phyloP scores from a whole-genome alignment of 2,113 vertebrate species.

The Empidonax alnorum region DNA sequence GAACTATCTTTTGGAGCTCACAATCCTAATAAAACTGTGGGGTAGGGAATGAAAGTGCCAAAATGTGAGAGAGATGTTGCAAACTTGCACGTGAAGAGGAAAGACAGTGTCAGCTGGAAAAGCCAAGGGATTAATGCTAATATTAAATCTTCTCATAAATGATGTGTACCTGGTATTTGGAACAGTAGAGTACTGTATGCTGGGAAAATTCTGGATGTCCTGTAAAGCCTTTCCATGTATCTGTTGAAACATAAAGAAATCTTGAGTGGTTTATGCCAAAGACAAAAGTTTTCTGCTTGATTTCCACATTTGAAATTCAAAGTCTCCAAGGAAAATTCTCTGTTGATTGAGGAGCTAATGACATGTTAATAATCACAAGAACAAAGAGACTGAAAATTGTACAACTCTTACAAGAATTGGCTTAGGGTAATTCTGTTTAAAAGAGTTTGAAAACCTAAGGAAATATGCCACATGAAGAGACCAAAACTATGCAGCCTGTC shows the following conservation, averaged over 20 bases:
- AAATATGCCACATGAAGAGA: neutral
- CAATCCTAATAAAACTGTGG: slow-evolving; percentile 61
- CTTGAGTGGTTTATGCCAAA: neutral
- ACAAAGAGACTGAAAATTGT: neutral
- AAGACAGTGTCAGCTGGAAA: neutral
- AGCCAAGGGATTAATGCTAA: neutral
- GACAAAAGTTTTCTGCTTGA: neutral
- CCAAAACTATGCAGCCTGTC: neutral
- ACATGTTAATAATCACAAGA: neutral
- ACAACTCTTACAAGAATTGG: neutral
- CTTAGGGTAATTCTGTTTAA: neutral
- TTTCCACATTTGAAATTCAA: neutral
- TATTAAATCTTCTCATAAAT: neutral
- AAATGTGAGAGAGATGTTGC: slow-evolving; percentile 23
- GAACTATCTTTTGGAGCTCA: slow-evolving; percentile 64
- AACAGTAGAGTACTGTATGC: neutral
- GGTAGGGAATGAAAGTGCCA: slow-evolving; percentile 60
- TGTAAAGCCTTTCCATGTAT: neutral
- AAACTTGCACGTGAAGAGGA: neutral
- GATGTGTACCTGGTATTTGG: neutral
- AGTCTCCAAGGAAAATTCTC: neutral
- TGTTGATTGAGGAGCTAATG: neutral
- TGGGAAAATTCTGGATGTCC: neutral
- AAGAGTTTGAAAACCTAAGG: neutral
- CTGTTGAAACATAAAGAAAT: neutral